Conservation (phyloP, 92 coral and sea anemone genomes). For the Hydrozoanthus gracilis region DNA sequence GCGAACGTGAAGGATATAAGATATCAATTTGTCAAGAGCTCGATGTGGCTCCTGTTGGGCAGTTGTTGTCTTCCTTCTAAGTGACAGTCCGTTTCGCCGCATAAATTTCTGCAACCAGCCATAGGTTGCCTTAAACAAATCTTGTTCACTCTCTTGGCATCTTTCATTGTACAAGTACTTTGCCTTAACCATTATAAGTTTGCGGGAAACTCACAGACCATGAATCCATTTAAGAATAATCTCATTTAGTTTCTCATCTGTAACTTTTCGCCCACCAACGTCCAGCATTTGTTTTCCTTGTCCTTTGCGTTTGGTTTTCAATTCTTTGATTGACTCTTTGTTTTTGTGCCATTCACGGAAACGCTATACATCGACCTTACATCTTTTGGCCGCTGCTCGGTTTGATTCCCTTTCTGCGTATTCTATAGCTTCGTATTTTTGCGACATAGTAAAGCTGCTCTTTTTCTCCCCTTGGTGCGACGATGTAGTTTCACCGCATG, state of each 20-base stretch:
- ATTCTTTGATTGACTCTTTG: slow-evolving; percentile 20
- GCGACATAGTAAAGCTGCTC: slow-evolving; percentile 43
- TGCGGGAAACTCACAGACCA: slow-evolving; percentile 48
- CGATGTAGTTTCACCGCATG: slow-evolving; percentile 24
- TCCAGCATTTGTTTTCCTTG: slow-evolving; percentile 48
- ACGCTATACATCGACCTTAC: slow-evolving; percentile 39
- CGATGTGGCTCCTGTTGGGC: slow-evolving; percentile 53
- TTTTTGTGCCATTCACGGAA: slow-evolving; percentile 48
- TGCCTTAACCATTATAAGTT: slow-evolving; percentile 23
- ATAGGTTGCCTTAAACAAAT: slow-evolving; percentile 50
- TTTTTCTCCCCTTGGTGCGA: slow-evolving; percentile 43
- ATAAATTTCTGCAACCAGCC: slow-evolving; percentile 70
- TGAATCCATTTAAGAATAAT: slow-evolving; percentile 35
- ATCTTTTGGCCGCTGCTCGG: slow-evolving; percentile 42
- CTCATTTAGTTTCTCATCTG: slow-evolving; percentile 17
- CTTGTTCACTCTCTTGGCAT: slow-evolving; percentile 57
- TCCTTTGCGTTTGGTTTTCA: slow-evolving; percentile 52
- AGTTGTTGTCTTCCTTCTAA: slow-evolving; percentile 63
- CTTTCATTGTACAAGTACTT: slow-evolving; percentile 4
- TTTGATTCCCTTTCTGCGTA: slow-evolving; percentile 54
- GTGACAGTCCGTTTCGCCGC: slow-evolving; percentile 62
- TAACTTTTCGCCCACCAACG: slow-evolving; percentile 51
- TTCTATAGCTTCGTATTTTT: slow-evolving; percentile 47
- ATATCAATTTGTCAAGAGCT: slow-evolving; percentile 53
- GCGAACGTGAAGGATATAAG: slow-evolving; percentile 56